Conservation (phyloP, 2,888 invertebrate species). For the Catocala nupta region DNA sequence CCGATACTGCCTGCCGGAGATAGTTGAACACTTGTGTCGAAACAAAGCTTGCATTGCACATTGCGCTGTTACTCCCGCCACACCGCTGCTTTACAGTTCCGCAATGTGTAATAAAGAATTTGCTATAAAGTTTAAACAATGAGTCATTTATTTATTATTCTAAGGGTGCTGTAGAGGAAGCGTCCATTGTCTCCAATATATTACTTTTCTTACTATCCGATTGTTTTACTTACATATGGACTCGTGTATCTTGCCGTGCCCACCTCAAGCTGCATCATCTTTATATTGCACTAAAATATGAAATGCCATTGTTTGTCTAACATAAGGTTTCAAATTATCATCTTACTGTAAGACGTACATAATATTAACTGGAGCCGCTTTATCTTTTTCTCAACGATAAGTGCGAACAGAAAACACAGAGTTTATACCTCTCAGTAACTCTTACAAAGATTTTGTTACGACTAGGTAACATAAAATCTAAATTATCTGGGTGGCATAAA, state of each 20-base stretch:
- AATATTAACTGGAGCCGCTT: slow-evolving; percentile 26
- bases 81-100: slow-evolving; percentile 46
- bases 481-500: slow-evolving; percentile 78
- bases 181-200: slow-evolving; percentile 49
- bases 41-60: slow-evolving; percentile 62
- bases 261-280: neutral
- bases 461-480: slow-evolving; percentile 70
- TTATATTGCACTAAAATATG: slow-evolving; percentile 20
- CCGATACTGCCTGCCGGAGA: slow-evolving; percentile 57
- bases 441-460: slow-evolving; percentile 62
- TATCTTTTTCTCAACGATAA: slow-evolving; percentile 34
- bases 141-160: slow-evolving; percentile 66
- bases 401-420: slow-evolving; percentile 46
- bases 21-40: slow-evolving; percentile 54
- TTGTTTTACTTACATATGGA: slow-evolving; percentile 52
- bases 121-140: slow-evolving; percentile 71
- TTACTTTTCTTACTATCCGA: slow-evolving; percentile 56
- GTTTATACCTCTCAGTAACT: slow-evolving; percentile 58
- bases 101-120: slow-evolving; percentile 59
- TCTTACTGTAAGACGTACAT: slow-evolving; percentile 18
- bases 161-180: slow-evolving; percentile 69
- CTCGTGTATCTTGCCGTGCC: neutral
- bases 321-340: slow-evolving; percentile 18
- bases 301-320: slow-evolving; percentile 30
- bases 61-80: slow-evolving; percentile 42